phyloP scores from a whole-genome alignment of 2,888 invertebrate species.

The Ceraclea dissimilis region DNA sequence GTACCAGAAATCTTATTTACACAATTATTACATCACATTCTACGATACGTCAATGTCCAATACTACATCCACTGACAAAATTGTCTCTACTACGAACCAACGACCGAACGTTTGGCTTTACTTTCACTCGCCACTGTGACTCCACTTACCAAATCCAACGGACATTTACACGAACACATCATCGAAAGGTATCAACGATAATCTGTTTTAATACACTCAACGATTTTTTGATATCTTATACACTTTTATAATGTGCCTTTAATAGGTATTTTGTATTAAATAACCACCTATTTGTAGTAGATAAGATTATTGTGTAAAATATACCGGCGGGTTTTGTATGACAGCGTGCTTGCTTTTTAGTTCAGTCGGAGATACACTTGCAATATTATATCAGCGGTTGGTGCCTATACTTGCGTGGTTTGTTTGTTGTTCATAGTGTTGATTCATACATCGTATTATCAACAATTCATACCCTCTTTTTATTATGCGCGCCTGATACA shows the following conservation, averaged over 20 bases:
- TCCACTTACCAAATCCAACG: background rate
- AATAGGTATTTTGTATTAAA: background rate
- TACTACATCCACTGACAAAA: background rate
- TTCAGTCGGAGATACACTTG: background rate
- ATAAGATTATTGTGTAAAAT: background rate
- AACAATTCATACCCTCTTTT: background rate
- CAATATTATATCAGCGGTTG: background rate
- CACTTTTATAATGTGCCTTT: background rate
- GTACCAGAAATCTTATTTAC: slow-evolving; percentile 1
- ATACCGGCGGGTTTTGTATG: background rate
- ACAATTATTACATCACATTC: background rate
- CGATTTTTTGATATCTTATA: background rate
- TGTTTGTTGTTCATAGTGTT: background rate
- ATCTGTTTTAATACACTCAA: background rate
- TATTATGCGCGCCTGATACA: slow-evolving; percentile 9
- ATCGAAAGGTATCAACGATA: background rate
- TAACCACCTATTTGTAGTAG: no score
- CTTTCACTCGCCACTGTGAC: background rate
- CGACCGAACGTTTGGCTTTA: background rate
- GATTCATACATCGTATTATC: background rate
- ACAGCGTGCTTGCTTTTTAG: background rate
- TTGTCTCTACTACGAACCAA: background rate
- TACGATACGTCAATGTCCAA: background rate
- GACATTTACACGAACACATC: background rate
- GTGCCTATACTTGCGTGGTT: background rate